Evolutionary conservation across 2,113 vertebrate species (phyloP).

Genomic region (Camarhynchus parvulus): DNA sequence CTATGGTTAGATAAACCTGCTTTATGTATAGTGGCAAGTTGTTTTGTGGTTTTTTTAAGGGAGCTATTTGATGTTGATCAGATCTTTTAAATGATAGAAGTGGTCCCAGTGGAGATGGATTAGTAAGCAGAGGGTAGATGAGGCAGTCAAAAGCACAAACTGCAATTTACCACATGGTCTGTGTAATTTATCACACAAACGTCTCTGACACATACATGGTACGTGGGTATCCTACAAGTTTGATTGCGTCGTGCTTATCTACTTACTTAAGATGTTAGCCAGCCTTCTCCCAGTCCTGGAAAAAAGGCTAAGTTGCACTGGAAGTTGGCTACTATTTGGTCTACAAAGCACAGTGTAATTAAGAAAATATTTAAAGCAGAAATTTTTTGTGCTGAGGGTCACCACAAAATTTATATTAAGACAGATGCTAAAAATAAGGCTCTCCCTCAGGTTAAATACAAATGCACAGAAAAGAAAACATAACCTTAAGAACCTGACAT

Average conservation of each 20-base stretch:
- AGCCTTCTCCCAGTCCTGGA: not conserved
- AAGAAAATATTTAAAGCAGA: not conserved
- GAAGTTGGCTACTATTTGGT: not conserved
- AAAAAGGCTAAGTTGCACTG: not conserved
- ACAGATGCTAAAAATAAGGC: not conserved
- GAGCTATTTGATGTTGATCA: slow-evolving; percentile 43
- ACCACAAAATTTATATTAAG: not conserved
- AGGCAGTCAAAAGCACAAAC: slow-evolving; percentile 38
- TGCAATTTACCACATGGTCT: slow-evolving; percentile 64
- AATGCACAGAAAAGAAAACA: not conserved
- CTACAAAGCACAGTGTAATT: not conserved
- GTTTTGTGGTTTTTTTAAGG: not conserved
- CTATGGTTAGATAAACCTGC: slow-evolving; percentile 17
- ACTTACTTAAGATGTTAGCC: not conserved
- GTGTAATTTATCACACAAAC: slow-evolving; percentile 52
- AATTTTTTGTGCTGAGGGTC: not conserved
- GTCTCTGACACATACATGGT: not conserved
- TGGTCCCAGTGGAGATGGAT: slow-evolving; percentile 41
- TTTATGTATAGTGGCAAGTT: slow-evolving; percentile 1
- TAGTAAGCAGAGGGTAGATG: slow-evolving; percentile 59
- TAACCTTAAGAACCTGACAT: not conserved
- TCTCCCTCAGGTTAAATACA: not conserved
- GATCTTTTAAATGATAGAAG: slow-evolving; percentile 52
- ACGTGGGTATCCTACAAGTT: slow-evolving; percentile 13
- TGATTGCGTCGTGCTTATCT: slow-evolving; percentile 27